Evolutionary conservation across 2,797 vertebrate species (phyloP).

Genomic region (Babyrousa celebensis): DNA sequence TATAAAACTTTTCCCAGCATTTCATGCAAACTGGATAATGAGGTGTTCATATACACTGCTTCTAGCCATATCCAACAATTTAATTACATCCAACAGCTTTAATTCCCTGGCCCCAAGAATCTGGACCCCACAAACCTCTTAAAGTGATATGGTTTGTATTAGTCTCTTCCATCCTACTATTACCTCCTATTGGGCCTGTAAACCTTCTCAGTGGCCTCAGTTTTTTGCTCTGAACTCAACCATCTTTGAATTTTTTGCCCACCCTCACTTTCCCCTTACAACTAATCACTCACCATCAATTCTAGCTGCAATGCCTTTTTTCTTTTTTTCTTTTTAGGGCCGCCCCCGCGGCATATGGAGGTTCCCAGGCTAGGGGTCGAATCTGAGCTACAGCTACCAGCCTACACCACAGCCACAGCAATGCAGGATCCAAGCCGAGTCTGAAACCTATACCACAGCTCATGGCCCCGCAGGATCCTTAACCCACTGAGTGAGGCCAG

Average conservation of each 20-base stretch:
- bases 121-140: not conserved
- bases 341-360: too few relatives aligned
- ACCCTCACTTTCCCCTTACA: not conserved
- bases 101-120: not conserved
- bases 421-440: too few relatives aligned
- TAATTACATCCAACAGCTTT: not conserved
- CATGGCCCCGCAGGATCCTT: too few relatives aligned
- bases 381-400: too few relatives aligned
- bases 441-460: too few relatives aligned
- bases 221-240: not conserved
- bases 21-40: not conserved
- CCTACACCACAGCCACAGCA: too few relatives aligned
- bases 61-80: not conserved
- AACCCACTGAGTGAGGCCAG: too few relatives aligned
- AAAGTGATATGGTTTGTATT: not conserved
- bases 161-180: not conserved
- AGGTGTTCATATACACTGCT: not conserved
- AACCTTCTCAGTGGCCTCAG: not conserved
- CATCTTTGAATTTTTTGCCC: not conserved
- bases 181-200: not conserved
- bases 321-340: too few relatives aligned
- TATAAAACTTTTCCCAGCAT: not conserved
- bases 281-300: not conserved
- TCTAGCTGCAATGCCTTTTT: not conserved
- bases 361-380: too few relatives aligned